Percentiles rank a stretch among this genome's conserved stretches.
These are phyloP conservation scores for Brevimyrus niger DNA, from an alignment of 2,113 vertebrate genomes.

Conservation along the genomic window DNA sequence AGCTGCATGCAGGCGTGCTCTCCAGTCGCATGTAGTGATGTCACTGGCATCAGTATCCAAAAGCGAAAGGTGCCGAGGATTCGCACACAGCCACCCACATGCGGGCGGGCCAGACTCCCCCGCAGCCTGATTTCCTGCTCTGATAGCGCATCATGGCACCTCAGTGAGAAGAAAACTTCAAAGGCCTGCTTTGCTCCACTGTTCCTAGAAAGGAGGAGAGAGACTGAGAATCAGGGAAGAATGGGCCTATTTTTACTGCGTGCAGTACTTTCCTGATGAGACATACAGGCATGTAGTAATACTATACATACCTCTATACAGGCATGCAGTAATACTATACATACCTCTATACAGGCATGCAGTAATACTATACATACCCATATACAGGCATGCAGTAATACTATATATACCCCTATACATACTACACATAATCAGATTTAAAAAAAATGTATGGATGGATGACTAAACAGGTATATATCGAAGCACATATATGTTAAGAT, in stretches of 20 bases:
- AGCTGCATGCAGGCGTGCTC: neutral
- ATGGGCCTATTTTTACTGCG: neutral
- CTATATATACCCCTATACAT: neutral
- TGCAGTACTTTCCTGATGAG: neutral
- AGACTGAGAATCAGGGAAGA: neutral
- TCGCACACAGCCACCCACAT: neutral
- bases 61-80: neutral
- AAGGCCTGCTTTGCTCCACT: neutral
- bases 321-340: neutral
- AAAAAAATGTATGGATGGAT: neutral
- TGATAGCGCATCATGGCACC: neutral
- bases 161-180: neutral
- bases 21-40: neutral
- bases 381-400: neutral
- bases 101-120: neutral
- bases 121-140: neutral
- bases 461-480: neutral
- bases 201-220: neutral
- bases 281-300: neutral
- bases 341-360: neutral
- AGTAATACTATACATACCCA: neutral
- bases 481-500: neutral
- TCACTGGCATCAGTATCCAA: neutral
- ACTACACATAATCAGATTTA: neutral
- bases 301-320: neutral